Base-by-base conservation (phyloP, 2,797 vertebrate species). In the Nannoperca australis region DNA sequence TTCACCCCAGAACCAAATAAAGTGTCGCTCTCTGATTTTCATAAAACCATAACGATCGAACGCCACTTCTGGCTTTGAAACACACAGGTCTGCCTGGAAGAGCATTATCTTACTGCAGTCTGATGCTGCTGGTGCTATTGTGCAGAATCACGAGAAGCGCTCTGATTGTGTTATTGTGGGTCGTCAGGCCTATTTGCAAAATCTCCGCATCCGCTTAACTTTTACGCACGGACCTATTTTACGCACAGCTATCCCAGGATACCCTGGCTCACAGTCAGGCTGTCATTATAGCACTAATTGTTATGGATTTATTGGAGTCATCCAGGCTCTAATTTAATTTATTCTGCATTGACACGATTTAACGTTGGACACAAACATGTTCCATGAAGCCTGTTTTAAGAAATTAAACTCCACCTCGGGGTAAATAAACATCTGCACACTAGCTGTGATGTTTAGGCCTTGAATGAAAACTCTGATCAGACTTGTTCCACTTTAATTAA, bases 211-310 rank as follows among this genome's bases (percentile, higher is more conserved):
- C 51, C 70, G 32, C 54, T 24, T 22, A 32, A 67, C 75, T 65
- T 89, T 92, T 90, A 90, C 84, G 91, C 91, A 88, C 73, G 20
- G 51, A 40, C 24, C 42, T 7, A 32, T 38, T 79, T 83, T 86
- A 83, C 58, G 53, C 80, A 67, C 42, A 24, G 40, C 30, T 72
- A 53, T 64, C 8, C n/a, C 45, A 7, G 8, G 20, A 73, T 9
- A 42, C 3, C 3, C 3, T 40, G 36, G 5, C 6, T 27, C 20
- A 8, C 36, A 32, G 27, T 55, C 27, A 60, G 9, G 42, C 2
- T 54, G 3, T 18, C 27, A 30, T 7, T 24, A 11, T 12, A 7
- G 3, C 5, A 10, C 3, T 14, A 5, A 59, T 56, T 27, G n/a
- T 73, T 50, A 13, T 38, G 3, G 17, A n/a, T 45, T 47, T 22